These are phyloP conservation scores for Troides helena DNA, from an alignment of 2,888 invertebrate genomes.

Conservation along the genomic window DNA sequence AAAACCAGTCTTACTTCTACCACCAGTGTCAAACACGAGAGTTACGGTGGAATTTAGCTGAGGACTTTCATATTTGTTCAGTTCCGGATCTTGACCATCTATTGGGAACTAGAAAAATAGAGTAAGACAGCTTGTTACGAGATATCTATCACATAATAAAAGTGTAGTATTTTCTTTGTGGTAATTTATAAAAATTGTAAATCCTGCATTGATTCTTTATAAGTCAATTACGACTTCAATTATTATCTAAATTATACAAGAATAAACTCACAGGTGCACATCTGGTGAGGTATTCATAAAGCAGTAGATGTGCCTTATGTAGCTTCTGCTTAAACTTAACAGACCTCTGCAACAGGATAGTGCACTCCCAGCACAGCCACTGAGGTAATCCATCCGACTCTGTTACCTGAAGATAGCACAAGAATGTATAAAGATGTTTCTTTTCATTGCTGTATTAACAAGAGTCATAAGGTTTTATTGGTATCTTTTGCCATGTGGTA, in stretches of 20 bases:
- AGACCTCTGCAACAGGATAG: constrained; percentile 49
- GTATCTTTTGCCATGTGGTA: too few relatives aligned
- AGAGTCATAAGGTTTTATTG: too few relatives aligned
- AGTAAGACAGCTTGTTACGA: too few relatives aligned
- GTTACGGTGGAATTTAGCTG: constrained; percentile 42
- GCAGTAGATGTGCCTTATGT: constrained; percentile 48
- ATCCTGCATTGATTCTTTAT: too few relatives aligned
- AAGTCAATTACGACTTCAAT: too few relatives aligned
- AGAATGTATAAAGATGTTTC: too few relatives aligned
- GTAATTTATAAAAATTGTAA: too few relatives aligned
- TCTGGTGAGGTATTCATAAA: constrained; percentile 60
- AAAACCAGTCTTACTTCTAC: constrained; percentile 43
- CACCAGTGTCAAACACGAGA: constrained; percentile 40
- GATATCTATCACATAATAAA: too few relatives aligned
- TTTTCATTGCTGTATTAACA: too few relatives aligned
- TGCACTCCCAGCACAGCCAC: constrained; percentile 63
- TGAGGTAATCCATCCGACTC: constrained; percentile 61
- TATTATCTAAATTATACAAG: background rate
- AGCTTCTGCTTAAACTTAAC: constrained; percentile 58
- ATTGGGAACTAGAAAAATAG: constrained; percentile 57
- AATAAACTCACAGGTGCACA: constrained; percentile 62
- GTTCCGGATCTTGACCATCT: constrained; percentile 60
- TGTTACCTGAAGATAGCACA: constrained; percentile 44
- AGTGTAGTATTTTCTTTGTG: too few relatives aligned
- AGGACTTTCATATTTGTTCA: constrained; percentile 51